Evolutionary conservation across 2,888 invertebrate species (phyloP).

Genomic region (Abrostola tripartita): DNA sequence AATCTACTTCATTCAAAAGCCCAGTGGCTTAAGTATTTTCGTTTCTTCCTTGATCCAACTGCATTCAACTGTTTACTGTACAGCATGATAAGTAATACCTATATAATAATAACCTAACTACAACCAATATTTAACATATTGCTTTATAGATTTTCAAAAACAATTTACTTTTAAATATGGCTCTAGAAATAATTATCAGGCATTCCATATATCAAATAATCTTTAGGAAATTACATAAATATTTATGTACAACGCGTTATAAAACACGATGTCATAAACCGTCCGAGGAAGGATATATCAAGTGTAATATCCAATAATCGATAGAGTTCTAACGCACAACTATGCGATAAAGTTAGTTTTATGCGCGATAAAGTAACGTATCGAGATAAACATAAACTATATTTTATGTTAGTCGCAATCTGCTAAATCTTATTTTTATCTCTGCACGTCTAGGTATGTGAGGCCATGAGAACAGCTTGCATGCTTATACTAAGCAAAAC

Average conservation of each 20-base stretch:
- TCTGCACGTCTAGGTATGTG: constrained; percentile 55
- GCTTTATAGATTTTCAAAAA: too few relatives aligned
- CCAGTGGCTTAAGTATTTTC: too few relatives aligned
- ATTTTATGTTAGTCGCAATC: constrained; percentile 83
- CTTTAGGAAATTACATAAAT: constrained; percentile 41
- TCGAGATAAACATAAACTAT: constrained; percentile 84
- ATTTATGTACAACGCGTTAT: constrained; percentile 45
- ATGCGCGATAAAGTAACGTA: constrained; percentile 82
- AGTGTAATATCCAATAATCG: constrained; percentile 69
- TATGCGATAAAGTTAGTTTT: constrained; percentile 80
- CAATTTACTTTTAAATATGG: too few relatives aligned
- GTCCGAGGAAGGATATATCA: constrained; percentile 55
- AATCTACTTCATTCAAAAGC: too few relatives aligned
- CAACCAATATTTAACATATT: too few relatives aligned
- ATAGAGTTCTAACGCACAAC: constrained; percentile 74
- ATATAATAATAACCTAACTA: too few relatives aligned
- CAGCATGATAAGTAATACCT: too few relatives aligned
- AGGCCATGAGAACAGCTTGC: constrained; percentile 24
- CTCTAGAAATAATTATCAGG: not conserved
- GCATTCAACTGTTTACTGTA: too few relatives aligned
- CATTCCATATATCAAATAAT: not conserved
- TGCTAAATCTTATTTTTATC: constrained; percentile 84
- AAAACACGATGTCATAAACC: constrained; percentile 35
- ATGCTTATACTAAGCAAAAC: not conserved
- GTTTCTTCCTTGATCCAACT: too few relatives aligned